These are phyloP conservation scores for Holothuria scabra DNA, from an alignment of 53 echinoderm and acorn worm genomes.

Conservation along the genomic window DNA sequence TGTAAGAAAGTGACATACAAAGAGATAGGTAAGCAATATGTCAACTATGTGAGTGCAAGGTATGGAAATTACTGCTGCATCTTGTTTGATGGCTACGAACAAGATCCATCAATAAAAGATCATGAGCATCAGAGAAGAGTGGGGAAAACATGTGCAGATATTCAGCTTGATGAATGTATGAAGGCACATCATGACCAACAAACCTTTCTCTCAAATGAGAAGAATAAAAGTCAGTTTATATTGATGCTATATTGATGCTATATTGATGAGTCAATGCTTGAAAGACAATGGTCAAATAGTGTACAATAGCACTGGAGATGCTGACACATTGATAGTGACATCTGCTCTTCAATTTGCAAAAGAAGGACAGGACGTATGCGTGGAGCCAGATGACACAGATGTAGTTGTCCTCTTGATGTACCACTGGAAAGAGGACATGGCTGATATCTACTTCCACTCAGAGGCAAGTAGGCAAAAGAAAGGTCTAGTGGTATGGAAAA, in stretches of 20 bases:
- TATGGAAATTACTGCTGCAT: slow-evolving; percentile 9
- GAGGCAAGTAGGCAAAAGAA: slow-evolving; percentile 27
- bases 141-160: slow-evolving; percentile 10
- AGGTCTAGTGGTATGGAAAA: not conserved
- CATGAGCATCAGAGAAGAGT: slow-evolving; percentile 31
- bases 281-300: slow-evolving; percentile 33
- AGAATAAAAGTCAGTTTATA: slow-evolving; percentile 32
- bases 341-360: not conserved
- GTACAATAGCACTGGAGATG: not conserved
- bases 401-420: not conserved
- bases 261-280: slow-evolving; percentile 17
- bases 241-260: too few species aligned
- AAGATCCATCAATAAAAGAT: slow-evolving; percentile 14
- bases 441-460: slow-evolving; percentile 17
- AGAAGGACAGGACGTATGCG: not conserved
- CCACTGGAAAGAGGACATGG: slow-evolving; percentile 6
- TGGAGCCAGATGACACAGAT: slow-evolving; percentile 5
- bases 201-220: slow-evolving; percentile 32
- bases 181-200: slow-evolving; percentile 26
- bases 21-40: not conserved
- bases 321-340: slow-evolving; percentile 19
- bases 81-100: slow-evolving; percentile 50
- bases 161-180: slow-evolving; percentile 10
- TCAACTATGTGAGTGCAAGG: slow-evolving; percentile 1
- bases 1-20: slow-evolving; percentile 22